A percentile compares a stretch with the other conserved stretches of the same genome.
Evolutionary conservation across 2,113 vertebrate genomes (phyloP).

Genomic region (Nanger granti): DNA sequence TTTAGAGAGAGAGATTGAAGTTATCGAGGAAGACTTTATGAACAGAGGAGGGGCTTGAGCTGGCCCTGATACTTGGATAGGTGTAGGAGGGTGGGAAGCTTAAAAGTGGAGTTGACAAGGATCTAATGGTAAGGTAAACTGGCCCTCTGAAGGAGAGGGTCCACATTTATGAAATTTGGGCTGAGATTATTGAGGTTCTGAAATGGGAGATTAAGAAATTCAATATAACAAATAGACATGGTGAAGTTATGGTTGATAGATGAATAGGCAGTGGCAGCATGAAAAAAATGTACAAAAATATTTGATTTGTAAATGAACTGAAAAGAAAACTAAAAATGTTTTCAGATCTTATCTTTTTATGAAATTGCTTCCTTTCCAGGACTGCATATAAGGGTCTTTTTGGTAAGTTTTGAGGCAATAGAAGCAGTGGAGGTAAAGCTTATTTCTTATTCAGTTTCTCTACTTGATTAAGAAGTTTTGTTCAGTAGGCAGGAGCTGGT

Average conservation of each 20-base stretch:
- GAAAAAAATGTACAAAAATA: background rate
- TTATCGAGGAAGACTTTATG: background rate
- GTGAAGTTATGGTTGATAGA: background rate
- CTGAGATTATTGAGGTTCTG: background rate
- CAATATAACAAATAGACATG: background rate
- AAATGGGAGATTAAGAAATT: background rate
- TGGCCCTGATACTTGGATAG: background rate
- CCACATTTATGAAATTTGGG: background rate
- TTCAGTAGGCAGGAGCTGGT: background rate
- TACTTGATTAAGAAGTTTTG: background rate
- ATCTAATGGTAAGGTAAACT: background rate
- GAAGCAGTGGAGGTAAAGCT: background rate
- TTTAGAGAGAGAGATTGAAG: background rate
- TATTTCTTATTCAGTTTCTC: background rate
- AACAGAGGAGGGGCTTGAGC: background rate
- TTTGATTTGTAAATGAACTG: background rate
- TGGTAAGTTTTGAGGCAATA: background rate
- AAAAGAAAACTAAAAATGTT: background rate
- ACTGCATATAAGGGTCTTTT: background rate
- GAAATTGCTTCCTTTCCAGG: background rate
- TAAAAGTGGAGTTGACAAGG: background rate
- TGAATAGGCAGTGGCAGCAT: background rate
- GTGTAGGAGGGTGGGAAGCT: background rate
- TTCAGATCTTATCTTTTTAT: background rate
- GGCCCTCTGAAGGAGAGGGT: background rate